A percentile compares a stretch with the other conserved stretches of the same genome.
These are phyloP conservation scores for Drosophila atripex DNA, from an alignment of 2,888 invertebrate genomes.

Conservation along the genomic window DNA sequence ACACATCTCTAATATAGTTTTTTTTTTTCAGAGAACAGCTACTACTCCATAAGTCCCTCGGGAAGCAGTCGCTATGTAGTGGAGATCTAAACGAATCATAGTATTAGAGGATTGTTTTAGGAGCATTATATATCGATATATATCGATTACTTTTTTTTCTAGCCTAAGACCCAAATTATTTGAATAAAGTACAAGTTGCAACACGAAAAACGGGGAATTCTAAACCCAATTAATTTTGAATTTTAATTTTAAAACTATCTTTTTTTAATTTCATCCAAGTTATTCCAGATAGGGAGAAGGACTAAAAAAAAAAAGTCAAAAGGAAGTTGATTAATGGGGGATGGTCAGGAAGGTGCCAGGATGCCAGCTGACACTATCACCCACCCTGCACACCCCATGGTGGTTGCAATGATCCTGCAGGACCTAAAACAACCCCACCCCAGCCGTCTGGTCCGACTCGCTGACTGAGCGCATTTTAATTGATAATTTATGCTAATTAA, in stretches of 20 bases:
- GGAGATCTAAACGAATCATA: constrained; percentile 62
- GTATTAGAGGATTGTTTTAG: background rate
- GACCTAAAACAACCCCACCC: constrained; percentile 6
- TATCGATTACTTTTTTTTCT: constrained; percentile 13
- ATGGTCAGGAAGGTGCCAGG: constrained; percentile 6
- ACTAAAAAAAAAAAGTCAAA: background rate
- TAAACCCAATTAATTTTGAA: too few relatives aligned
- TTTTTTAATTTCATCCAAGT: too few relatives aligned
- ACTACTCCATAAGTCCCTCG: constrained; percentile 80
- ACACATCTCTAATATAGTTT: background rate
- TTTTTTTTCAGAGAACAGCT: constrained; percentile 75
- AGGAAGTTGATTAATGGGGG: constrained; percentile 33
- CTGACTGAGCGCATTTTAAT: constrained; percentile 62
- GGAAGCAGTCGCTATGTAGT: constrained; percentile 80
- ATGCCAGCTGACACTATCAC: constrained; percentile 29
- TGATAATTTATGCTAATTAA: constrained; percentile 77
- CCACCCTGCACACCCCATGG: constrained; percentile 6
- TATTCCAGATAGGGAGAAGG: too few relatives aligned
- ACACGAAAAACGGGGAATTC: background rate
- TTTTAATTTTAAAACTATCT: too few relatives aligned
- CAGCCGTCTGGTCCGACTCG: constrained; percentile 22
- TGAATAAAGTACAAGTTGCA: constrained; percentile 38
- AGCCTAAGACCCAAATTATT: constrained; percentile 22
- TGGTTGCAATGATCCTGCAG: constrained; percentile 31
- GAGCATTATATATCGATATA: background rate